Conservation (phyloP, 2,797 vertebrate genomes). For the Gymnocypris eckloni region DNA sequence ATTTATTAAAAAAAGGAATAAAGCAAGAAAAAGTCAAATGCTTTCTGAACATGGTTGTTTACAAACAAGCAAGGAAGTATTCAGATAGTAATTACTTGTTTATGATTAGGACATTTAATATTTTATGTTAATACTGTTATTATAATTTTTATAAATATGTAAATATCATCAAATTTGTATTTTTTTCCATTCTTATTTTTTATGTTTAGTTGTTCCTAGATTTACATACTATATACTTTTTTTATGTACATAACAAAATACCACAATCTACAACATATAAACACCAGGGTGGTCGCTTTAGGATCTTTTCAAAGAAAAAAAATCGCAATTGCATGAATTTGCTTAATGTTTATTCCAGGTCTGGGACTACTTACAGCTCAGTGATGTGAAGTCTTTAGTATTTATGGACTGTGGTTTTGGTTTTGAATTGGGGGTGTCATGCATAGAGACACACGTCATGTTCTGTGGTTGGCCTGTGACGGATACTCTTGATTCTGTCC, state of each 20-base stretch:
- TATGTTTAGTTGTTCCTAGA: neutral
- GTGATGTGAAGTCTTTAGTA: constrained; percentile 53
- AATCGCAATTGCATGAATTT: constrained; percentile 38
- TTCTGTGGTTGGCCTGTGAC: constrained; percentile 55
- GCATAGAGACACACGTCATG: constrained; percentile 59
- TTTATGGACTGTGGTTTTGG: constrained; percentile 60
- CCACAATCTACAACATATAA: constrained; percentile 18
- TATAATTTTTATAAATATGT: neutral
- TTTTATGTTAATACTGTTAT: neutral
- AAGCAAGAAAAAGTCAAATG: neutral
- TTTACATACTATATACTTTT: neutral
- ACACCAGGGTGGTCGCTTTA: constrained; percentile 43
- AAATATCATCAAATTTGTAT: neutral
- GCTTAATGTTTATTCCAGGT: constrained; percentile 48
- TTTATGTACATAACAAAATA: neutral
- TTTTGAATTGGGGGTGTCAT: constrained; percentile 57
- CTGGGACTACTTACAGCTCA: constrained; percentile 45
- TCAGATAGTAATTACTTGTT: constrained; percentile 1
- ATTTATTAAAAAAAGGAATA: neutral
- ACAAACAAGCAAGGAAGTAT: neutral
- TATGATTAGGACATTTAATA: neutral
- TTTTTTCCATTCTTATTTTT: neutral
- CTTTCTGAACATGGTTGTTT: neutral
- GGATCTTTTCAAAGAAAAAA: neutral
- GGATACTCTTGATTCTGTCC: constrained; percentile 61